phyloP scores from a whole-genome alignment of 2,113 vertebrate species.

The Coreoperca whiteheadi region DNA sequence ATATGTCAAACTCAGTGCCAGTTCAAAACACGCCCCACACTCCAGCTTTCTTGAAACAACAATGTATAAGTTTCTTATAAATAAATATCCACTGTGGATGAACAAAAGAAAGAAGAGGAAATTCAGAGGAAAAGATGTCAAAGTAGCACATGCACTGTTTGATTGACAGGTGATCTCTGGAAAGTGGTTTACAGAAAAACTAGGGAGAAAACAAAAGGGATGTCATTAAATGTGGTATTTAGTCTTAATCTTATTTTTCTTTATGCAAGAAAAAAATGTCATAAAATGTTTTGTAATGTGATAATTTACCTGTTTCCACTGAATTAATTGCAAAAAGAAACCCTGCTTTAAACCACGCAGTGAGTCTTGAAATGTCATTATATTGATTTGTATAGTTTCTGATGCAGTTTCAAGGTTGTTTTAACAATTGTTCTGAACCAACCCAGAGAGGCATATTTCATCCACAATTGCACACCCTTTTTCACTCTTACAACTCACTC shows the following conservation, averaged over 20 bases:
- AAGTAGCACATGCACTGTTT: not conserved
- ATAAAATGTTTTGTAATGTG: not conserved
- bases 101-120: slow-evolving; percentile 14
- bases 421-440: slow-evolving; percentile 13
- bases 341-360: slow-evolving; percentile 2
- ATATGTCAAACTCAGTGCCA: slow-evolving; percentile 53
- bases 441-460: not conserved
- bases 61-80: slow-evolving; percentile 14
- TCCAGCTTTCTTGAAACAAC: slow-evolving; percentile 34
- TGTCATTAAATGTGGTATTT: slow-evolving; percentile 54
- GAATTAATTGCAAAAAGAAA: slow-evolving; percentile 14
- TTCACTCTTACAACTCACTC: not conserved
- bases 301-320: slow-evolving; percentile 29
- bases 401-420: slow-evolving; percentile 16
- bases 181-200: slow-evolving; percentile 16
- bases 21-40: slow-evolving; percentile 33
- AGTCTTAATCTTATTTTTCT: slow-evolving; percentile 10
- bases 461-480: not conserved
- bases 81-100: slow-evolving; percentile 18
- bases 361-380: slow-evolving; percentile 24
- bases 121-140: not conserved
- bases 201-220: slow-evolving; percentile 27
- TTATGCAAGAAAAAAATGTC: not conserved
- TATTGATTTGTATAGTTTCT: slow-evolving; percentile 22
- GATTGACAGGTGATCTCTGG: slow-evolving; percentile 54